phyloP scores from a whole-genome alignment of 2,888 invertebrate species.

The Cephus spinipes region DNA sequence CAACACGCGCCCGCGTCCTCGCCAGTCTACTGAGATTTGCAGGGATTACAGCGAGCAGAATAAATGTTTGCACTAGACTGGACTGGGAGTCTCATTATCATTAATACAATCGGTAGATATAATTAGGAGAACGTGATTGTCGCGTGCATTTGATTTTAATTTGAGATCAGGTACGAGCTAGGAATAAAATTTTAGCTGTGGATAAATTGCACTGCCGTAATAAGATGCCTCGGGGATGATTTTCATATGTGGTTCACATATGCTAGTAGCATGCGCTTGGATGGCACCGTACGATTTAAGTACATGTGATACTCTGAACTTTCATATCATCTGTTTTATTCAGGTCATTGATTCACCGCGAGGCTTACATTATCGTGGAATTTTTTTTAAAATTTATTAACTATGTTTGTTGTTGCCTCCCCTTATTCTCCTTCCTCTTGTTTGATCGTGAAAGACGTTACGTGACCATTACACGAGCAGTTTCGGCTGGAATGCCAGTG shows the following conservation, averaged over 20 bases:
- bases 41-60: neutral
- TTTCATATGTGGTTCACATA: neutral
- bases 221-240: neutral
- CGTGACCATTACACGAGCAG: neutral
- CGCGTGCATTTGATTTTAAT: neutral
- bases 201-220: neutral
- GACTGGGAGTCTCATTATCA: neutral
- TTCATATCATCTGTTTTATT: neutral
- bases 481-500: neutral
- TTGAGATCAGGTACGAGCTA: neutral
- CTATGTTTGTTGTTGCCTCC: constrained; percentile 8
- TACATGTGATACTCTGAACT: neutral
- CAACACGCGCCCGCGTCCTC: neutral
- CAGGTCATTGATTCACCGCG: constrained; percentile 43
- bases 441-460: constrained; percentile 18
- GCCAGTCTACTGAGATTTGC: neutral
- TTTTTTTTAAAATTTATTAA: constrained; percentile 24
- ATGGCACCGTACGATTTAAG: neutral
- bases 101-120: neutral
- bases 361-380: constrained; percentile 37
- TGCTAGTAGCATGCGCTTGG: neutral
- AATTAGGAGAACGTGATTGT: neutral
- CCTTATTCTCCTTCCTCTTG: constrained; percentile 18
- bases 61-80: neutral
- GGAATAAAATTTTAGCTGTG: neutral